Conservation (phyloP, 2,888 invertebrate genomes). For the Prosapia bicincta region DNA sequence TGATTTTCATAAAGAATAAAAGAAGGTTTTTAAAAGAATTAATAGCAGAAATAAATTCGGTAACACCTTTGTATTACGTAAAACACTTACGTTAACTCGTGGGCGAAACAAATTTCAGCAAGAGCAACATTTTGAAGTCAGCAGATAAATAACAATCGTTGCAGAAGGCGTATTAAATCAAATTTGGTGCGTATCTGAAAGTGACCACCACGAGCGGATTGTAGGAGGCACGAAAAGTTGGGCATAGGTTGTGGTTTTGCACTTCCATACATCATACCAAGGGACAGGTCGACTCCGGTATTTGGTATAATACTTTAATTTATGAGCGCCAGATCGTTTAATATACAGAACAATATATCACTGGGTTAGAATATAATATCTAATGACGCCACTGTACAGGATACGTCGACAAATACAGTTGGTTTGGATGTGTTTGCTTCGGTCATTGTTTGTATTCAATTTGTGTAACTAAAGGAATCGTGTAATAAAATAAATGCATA, state of each 20-base stretch:
- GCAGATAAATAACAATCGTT: not conserved
- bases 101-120: not conserved
- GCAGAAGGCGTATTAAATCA: not conserved
- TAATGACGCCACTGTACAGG: not conserved
- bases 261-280: not conserved
- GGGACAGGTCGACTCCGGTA: not conserved
- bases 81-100: no score
- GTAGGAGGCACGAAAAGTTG: slow-evolving; percentile 2
- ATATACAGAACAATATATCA: not conserved
- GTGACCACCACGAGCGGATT: not conserved
- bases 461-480: no score
- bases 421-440: no score
- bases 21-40: no score
- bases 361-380: not conserved
- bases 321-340: not conserved
- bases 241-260: not conserved
- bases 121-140: not conserved
- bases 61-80: no score
- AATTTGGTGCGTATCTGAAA: not conserved
- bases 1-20: no score
- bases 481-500: no score
- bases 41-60: no score
- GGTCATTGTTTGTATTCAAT: no score
- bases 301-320: slow-evolving; percentile 2
- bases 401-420: not conserved